phyloP scores from a whole-genome alignment of 2,888 invertebrate species.

The Lottia scabra region DNA sequence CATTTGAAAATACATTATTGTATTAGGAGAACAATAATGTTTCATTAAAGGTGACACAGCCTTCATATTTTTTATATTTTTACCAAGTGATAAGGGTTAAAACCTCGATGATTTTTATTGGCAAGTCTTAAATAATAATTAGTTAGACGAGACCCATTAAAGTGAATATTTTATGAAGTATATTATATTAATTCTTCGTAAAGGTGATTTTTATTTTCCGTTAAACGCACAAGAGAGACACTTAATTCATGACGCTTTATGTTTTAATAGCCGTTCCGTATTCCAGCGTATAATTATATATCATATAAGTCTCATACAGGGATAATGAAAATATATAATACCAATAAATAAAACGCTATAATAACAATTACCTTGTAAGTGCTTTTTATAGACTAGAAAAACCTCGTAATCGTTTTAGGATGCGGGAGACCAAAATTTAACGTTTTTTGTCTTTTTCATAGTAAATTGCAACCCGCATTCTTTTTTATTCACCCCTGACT shows the following conservation, averaged over 20 bases:
- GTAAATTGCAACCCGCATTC: neutral
- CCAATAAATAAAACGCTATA: conserved; percentile 2
- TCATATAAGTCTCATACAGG: neutral
- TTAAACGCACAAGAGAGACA: conserved; percentile 1
- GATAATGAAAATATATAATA: neutral
- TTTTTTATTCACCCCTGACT: no score
- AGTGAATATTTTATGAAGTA: conserved; percentile 1
- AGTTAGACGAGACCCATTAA: neutral
- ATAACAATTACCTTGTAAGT: conserved; percentile 4
- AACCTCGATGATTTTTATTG: neutral
- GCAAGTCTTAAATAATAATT: neutral
- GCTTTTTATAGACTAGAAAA: neutral
- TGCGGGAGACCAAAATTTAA: neutral
- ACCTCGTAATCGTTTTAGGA: neutral
- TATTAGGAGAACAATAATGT: no score
- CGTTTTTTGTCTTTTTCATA: neutral
- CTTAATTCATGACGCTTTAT: neutral
- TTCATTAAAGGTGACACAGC: no score
- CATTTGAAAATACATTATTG: no score
- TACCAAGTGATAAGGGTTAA: no score
- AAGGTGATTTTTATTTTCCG: conserved; percentile 1
- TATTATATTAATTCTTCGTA: neutral
- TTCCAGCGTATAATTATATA: neutral
- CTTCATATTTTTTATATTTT: no score
- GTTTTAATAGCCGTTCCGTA: neutral